phyloP scores from a whole-genome alignment of 35 echinoderm and acorn worm genomes.

The Stichopus chloronotus region DNA sequence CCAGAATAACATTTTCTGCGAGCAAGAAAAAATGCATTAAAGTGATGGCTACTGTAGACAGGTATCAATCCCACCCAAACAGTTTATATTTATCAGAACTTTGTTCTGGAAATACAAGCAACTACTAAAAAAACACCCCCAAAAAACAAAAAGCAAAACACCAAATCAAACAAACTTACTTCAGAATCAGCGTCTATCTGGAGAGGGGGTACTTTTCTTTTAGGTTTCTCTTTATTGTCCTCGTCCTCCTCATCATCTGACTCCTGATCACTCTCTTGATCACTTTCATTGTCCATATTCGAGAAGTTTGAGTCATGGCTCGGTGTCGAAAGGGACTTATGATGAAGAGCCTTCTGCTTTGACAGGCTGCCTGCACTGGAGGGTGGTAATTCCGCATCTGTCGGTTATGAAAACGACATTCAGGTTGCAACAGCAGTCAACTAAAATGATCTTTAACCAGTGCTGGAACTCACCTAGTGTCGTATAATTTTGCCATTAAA shows the following conservation, averaged over 20 bases:
- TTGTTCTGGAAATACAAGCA: neutral
- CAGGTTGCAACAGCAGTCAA: neutral
- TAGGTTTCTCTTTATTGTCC: neutral
- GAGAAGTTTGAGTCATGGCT: conserved; percentile 49
- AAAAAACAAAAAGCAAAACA: neutral
- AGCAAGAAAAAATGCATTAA: no score
- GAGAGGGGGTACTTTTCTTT: conserved; percentile 55
- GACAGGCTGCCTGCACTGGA: conserved; percentile 17
- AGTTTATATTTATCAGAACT: neutral
- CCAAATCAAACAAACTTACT: conserved; percentile 44
- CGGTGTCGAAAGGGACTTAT: neutral
- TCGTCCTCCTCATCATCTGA: neutral
- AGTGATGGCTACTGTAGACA: no score
- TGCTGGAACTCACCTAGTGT: neutral
- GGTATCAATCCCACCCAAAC: no score
- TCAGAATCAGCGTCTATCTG: conserved; percentile 84
- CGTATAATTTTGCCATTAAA: neutral
- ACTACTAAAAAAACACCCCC: neutral
- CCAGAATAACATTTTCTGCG: no score
- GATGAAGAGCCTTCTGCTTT: neutral
- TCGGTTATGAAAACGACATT: neutral
- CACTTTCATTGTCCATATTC: conserved; percentile 1
- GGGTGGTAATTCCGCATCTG: conserved; percentile 1
- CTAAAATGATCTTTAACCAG: neutral
- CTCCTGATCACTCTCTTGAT: conserved; percentile 4